Base-by-base conservation (phyloP, 2,888 invertebrate species). In the Diarsia brunnea region DNA sequence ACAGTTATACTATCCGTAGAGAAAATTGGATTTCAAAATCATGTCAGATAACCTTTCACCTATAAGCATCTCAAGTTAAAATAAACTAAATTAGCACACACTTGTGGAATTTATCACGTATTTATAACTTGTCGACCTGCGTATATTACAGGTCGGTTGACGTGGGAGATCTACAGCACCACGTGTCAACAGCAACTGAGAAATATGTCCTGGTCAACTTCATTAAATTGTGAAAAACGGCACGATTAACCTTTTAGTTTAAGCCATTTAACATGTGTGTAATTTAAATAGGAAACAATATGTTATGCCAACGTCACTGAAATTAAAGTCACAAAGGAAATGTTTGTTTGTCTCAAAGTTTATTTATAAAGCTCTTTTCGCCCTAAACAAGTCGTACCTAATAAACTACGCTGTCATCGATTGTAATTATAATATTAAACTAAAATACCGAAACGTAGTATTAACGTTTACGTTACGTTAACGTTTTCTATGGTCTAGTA, bases 161-260 rank as follows among this genome's bases (percentile, higher is more conserved):
- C 38, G 80, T 80, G 51, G 67, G 69, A 31, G 43, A n/a, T 47
- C 43, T 11, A 53, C 73, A 27, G 19, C n/a, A 16, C 27, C 43
- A 45, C 43, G 11, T 71, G 68, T 53, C 80, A 69, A 1, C 68
- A 14, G 12, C 72, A 79, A 80, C 65, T 27, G n/a, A 8, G 53
- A 79, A 60, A 51, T 53, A 84, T 68, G 63, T 61, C 5, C 12
- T 58, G 78, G 58, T 79, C 51, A 55, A 55, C 14, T 27, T 31
- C 21, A 81, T 53, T 24, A 58, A 63, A 67, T 80, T 65, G 21
- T 66, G 58, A 81, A 58, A 58, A 67, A 80, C 49, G 45, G 0
- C 21, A 3, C 10, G 12, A 64, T 79, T 84, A 69, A 81, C 74
- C 53, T 81, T 80, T 73, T 38, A n/a, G 12, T 55, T 43, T 21